These are phyloP conservation scores for Petrophora chlorosata DNA, from an alignment of 2,888 invertebrate species.

Conservation along the genomic window DNA sequence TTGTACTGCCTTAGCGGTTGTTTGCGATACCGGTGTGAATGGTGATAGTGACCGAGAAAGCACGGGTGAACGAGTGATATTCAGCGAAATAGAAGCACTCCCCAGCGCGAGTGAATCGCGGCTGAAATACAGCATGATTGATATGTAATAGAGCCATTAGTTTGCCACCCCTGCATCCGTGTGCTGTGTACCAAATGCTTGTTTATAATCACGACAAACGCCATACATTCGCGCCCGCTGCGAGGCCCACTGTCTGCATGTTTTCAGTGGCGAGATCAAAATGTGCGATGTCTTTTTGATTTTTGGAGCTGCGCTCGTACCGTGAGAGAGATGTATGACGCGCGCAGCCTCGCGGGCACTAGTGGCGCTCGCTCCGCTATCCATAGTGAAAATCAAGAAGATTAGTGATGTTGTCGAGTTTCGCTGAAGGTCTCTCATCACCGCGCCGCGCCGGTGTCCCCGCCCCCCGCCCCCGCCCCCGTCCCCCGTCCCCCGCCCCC, in stretches of 20 bases:
- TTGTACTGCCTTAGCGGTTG: conserved; percentile 71
- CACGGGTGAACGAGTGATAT: conserved; percentile 76
- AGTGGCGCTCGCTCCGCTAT: conserved; percentile 66
- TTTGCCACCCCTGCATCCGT: conserved; percentile 73
- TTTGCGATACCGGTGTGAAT: conserved; percentile 68
- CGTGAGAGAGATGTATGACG: conserved; percentile 46
- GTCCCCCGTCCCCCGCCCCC: conserved; percentile 42
- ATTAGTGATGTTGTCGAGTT: conserved; percentile 67
- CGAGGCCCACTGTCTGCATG: conserved; percentile 70
- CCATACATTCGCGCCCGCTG: conserved; percentile 53
- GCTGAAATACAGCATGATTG: conserved; percentile 65
- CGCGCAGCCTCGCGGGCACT: conserved; percentile 45
- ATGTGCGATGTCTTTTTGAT: conserved; percentile 82
- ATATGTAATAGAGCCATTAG: conserved; percentile 65
- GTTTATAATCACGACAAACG: conserved; percentile 47
- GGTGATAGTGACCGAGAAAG: conserved; percentile 45
- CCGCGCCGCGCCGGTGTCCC: conserved; percentile 45
- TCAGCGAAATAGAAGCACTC: conserved; percentile 72
- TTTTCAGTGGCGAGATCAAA: conserved; percentile 67
- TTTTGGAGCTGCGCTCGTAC: conserved; percentile 62
- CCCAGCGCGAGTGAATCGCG: conserved; percentile 50
- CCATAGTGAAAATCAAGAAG: conserved; percentile 78
- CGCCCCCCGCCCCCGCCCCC: conserved; percentile 42
- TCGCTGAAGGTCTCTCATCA: conserved; percentile 83
- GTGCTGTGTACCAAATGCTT: conserved; percentile 73